Conservation (phyloP, 2,797 vertebrate genomes). For the Brachyalestes nurse region DNA sequence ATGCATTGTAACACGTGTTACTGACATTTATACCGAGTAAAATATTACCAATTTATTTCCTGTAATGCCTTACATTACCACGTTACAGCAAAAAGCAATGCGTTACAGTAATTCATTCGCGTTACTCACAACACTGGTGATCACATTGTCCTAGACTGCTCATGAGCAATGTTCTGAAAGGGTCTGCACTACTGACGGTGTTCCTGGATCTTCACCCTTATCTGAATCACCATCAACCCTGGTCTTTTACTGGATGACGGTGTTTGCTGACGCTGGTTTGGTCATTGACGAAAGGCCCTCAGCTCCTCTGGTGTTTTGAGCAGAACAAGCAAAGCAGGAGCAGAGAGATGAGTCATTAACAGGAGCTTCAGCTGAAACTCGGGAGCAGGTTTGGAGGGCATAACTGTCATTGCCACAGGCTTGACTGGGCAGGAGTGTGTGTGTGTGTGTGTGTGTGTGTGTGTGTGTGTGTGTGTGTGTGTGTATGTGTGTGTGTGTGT, state of each 20-base stretch:
- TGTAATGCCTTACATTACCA: no score
- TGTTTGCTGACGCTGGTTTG: background rate
- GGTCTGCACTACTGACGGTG: background rate
- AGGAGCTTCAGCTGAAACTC: constrained; percentile 28
- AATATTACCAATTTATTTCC: no score
- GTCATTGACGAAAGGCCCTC: constrained; percentile 20
- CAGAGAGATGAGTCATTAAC: constrained; percentile 47
- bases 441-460: constrained; percentile 38
- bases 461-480: no score
- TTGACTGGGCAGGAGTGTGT: constrained; percentile 69
- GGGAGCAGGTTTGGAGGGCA: constrained; percentile 68
- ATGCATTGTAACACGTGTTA: no score
- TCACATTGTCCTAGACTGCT: no score
- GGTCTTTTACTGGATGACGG: background rate
- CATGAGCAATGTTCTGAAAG: background rate
- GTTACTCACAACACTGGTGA: no score
- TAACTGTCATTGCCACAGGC: constrained; percentile 76
- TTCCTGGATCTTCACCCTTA: background rate
- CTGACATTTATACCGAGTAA: no score
- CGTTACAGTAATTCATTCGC: no score
- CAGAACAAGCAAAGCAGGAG: constrained; percentile 23
- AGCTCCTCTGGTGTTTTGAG: constrained; percentile 29
- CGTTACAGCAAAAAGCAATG: no score
- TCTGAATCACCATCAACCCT: no score
- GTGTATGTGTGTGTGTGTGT: no score